Base-by-base conservation (phyloP, 1,140 invertebrate genomes). In the Ridgeia piscesae region DNA sequence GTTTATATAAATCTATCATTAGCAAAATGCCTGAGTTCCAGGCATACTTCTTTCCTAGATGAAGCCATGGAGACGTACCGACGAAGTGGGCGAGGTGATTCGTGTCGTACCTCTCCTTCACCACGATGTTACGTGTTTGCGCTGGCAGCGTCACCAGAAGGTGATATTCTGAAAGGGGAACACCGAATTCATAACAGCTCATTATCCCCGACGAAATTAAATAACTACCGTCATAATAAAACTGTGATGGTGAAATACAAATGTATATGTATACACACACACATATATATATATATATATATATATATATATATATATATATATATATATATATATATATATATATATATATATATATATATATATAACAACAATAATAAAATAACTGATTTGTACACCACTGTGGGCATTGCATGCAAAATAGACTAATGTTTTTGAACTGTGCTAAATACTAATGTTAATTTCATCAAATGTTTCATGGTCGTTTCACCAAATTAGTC, bases 11-110 rank as follows among this genome's bases (percentile, higher is more conserved):
- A n/a, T n/a, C n/a, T n/a, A n/a, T n/a, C n/a, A n/a, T n/a, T n/a
- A n/a, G n/a, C n/a, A n/a, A n/a, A n/a, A n/a, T n/a, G n/a, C n/a
- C 58, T 2, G 11, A 31, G 58, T 77, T 9, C 2, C 17, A 77
- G 27, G 17, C 27, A 21, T 77, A 77, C n/a, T n/a, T 31, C 6
- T 21, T 31, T 17, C 58, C 17, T 77, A 77, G 58, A 21, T 17
- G 89, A 34, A 6, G 35, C 11, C 89, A 90, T 33, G 0, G 21
- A 14, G 33, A 90, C 35, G 21, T 48, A 92, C 91, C 92, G 31
- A 93, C 33, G 77, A 92, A 93, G 92, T 93, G 91, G 33, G 91
- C 91, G 6, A 92, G 89, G 91, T 93, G 91, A 27, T 31, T 48
- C 33, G 34, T 91, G 33, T 27, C n/a, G 27, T 42, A 42, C 11